phyloP scores from a whole-genome alignment of 2,888 invertebrate species.

The Ornithoptera priamus region DNA sequence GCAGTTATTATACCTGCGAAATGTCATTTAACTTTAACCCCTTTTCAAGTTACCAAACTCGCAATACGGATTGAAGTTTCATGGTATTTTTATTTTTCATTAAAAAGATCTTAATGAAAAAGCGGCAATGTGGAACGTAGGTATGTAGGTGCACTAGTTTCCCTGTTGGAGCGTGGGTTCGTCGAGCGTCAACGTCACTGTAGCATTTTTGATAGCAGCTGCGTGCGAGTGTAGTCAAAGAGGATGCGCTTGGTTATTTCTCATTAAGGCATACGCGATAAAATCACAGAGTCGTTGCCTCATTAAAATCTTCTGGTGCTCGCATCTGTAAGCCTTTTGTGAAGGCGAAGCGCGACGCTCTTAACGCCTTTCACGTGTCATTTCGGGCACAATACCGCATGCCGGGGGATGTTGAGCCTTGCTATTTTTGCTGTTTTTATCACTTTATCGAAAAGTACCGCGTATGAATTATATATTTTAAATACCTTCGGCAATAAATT shows the following conservation, averaged over 20 bases:
- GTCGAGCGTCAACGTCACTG: slow-evolving; percentile 43
- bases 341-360: slow-evolving; percentile 68
- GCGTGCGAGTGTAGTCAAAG: slow-evolving; percentile 67
- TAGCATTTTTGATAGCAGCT: slow-evolving; percentile 61
- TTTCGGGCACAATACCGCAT: slow-evolving; percentile 73
- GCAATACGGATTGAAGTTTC: background rate
- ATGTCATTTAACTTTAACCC: slow-evolving; percentile 11
- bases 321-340: slow-evolving; percentile 80
- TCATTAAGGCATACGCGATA: slow-evolving; percentile 78
- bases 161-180: slow-evolving; percentile 24
- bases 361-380: slow-evolving; percentile 78
- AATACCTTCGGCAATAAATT: background rate
- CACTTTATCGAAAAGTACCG: slow-evolving; percentile 62
- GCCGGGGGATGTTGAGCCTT: slow-evolving; percentile 53
- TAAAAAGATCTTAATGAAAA: slow-evolving; percentile 20
- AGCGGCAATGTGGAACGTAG: slow-evolving; percentile 11
- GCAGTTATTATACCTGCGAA: slow-evolving; percentile 33
- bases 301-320: slow-evolving; percentile 80
- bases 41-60: background rate
- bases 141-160: slow-evolving; percentile 27
- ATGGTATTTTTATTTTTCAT: slow-evolving; percentile 11
- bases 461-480: slow-evolving; percentile 50
- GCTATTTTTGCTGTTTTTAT: slow-evolving; percentile 68
- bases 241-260: slow-evolving; percentile 79
- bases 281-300: slow-evolving; percentile 80